Conservation (phyloP, 2,888 invertebrate species). For the Drosophila atroscutellata region DNA sequence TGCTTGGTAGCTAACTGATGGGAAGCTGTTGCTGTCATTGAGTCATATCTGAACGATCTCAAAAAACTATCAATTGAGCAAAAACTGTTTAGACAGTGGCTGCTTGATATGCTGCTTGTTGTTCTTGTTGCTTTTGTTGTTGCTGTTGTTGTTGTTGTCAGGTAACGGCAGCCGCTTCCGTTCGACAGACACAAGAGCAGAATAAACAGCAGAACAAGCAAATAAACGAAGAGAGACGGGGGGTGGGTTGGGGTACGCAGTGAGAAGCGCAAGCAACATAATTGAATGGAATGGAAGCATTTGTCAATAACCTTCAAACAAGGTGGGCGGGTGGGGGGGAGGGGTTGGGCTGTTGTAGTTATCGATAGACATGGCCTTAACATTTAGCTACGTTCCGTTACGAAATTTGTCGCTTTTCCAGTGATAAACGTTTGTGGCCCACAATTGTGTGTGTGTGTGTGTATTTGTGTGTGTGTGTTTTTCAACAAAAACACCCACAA, state of each 20-base stretch:
- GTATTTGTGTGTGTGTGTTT: constrained; percentile 8
- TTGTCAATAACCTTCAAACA: constrained; percentile 51
- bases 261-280: constrained; percentile 46
- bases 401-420: constrained; percentile 30
- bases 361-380: constrained; percentile 34
- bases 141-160: constrained; percentile 29
- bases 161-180: constrained; percentile 70
- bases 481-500: constrained; percentile 20
- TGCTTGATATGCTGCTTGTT: constrained; percentile 40
- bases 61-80: constrained; percentile 51
- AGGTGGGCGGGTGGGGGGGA: neutral
- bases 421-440: constrained; percentile 54
- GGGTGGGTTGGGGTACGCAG: neutral
- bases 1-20: constrained; percentile 24
- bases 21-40: constrained; percentile 47
- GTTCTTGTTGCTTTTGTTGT: constrained; percentile 3
- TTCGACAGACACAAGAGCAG: constrained; percentile 26
- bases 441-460: constrained; percentile 17
- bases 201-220: constrained; percentile 46
- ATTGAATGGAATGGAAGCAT: constrained; percentile 64
- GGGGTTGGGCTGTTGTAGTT: constrained; percentile 13
- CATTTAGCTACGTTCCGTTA: constrained; percentile 9
- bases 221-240: constrained; percentile 19
- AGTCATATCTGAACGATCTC: constrained; percentile 40
- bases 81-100: constrained; percentile 69